Percentiles rank a stretch among this genome's conserved stretches.
Conservation (phyloP, 2,797 vertebrate species). For the Hydrolagus colliei region DNA sequence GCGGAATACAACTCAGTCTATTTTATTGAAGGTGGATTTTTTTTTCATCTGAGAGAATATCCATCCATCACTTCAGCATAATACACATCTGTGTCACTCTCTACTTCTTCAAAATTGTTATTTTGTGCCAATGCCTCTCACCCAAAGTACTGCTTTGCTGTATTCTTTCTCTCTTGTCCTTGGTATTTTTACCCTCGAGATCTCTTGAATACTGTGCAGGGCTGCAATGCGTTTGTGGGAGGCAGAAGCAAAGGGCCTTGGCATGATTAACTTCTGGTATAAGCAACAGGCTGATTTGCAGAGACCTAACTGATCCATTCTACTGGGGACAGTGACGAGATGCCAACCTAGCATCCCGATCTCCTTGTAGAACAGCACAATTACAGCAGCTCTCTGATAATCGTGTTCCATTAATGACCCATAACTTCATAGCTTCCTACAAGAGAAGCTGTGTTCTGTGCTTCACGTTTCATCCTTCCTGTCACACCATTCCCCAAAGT, state of each 20-base stretch:
- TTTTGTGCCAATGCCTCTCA: background rate
- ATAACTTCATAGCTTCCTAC: background rate
- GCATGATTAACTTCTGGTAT: background rate
- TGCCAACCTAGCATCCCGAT: background rate
- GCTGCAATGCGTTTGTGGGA: background rate
- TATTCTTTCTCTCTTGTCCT: background rate
- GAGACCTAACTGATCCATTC: background rate
- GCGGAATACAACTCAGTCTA: background rate
- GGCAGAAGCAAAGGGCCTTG: background rate
- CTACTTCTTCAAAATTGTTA: background rate
- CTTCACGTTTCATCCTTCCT: background rate
- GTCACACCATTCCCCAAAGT: background rate
- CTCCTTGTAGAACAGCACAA: background rate
- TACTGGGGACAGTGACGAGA: background rate
- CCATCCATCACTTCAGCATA: background rate
- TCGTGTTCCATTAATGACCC: conserved; percentile 13
- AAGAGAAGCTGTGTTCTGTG: background rate
- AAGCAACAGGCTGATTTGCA: background rate
- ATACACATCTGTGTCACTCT: background rate
- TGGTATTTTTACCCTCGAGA: background rate
- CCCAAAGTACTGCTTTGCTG: too few species aligned
- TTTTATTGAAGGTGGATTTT: background rate
- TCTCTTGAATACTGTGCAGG: too few species aligned
- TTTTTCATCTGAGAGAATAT: background rate
- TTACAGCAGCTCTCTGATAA: background rate